Evolutionary conservation across 2,113 vertebrate species (phyloP).

Genomic region (Glareola pratincola): DNA sequence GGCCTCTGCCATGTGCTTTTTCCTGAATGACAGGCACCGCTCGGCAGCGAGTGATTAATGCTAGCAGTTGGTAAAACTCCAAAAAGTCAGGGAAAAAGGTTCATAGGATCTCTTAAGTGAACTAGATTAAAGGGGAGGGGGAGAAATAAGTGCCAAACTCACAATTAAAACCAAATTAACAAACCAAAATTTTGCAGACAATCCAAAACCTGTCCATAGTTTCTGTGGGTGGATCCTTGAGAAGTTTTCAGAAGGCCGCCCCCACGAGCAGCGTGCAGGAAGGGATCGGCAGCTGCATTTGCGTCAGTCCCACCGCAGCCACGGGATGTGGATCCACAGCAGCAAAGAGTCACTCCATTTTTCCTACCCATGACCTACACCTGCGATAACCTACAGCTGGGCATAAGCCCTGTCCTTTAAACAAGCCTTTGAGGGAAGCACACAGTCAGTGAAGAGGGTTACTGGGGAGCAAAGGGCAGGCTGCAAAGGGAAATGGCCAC

Average conservation of each 20-base stretch:
- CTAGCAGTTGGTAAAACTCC: background rate
- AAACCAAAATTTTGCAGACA: background rate
- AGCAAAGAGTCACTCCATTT: background rate
- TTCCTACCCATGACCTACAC: background rate
- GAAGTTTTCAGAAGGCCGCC: background rate
- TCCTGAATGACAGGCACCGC: background rate
- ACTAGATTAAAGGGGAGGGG: background rate
- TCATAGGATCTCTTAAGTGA: background rate
- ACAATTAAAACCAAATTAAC: background rate
- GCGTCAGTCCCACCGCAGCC: background rate
- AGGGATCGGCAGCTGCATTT: background rate
- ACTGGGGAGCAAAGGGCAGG: background rate
- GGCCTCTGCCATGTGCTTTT: background rate
- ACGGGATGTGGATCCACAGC: background rate
- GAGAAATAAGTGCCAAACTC: background rate
- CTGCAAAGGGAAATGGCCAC: rapidly evolving
- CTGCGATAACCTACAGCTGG: background rate
- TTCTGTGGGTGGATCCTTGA: background rate
- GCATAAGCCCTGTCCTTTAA: background rate
- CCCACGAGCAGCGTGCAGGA: background rate
- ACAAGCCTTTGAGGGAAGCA: background rate
- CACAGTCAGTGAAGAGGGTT: background rate
- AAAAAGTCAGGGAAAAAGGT: background rate
- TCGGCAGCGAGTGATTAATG: background rate
- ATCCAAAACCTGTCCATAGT: background rate